Conservation (phyloP, 1,140 invertebrate species). For the Bombus pascuorum region DNA sequence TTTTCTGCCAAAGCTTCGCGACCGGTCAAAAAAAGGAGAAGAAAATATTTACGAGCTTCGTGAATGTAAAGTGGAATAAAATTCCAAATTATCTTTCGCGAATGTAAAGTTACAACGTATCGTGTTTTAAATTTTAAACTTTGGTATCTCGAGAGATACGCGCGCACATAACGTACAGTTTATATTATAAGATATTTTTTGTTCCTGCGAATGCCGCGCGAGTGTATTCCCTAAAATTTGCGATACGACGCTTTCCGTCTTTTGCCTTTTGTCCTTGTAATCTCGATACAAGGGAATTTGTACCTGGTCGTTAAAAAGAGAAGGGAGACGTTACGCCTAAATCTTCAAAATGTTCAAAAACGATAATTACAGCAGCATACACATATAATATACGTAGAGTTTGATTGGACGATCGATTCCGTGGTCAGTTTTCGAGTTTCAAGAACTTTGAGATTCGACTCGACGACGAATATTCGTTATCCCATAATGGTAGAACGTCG, state of each 20-base stretch:
- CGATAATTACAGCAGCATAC: too few relatives aligned
- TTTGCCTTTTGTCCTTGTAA: neutral
- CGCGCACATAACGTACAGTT: neutral
- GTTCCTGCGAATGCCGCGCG: too few relatives aligned
- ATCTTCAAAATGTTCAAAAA: too few relatives aligned
- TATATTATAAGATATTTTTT: neutral
- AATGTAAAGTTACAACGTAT: neutral
- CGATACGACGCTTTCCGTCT: neutral
- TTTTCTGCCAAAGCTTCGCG: neutral
- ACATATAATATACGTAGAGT: neutral
- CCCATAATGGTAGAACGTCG: neutral
- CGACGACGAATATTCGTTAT: neutral
- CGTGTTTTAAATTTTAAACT: neutral
- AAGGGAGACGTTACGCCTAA: too few relatives aligned
- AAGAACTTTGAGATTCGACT: neutral
- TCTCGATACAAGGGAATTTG: neutral
- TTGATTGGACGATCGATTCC: neutral
- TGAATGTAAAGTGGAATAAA: neutral
- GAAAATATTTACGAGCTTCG: neutral
- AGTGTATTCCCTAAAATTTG: neutral
- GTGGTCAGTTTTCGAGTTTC: neutral
- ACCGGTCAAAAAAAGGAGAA: neutral
- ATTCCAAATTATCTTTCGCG: neutral
- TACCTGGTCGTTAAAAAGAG: neutral
- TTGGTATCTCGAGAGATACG: neutral